Evolutionary conservation across 2,797 vertebrate species (phyloP).

Genomic region (Melanotaenia pygmaea): DNA sequence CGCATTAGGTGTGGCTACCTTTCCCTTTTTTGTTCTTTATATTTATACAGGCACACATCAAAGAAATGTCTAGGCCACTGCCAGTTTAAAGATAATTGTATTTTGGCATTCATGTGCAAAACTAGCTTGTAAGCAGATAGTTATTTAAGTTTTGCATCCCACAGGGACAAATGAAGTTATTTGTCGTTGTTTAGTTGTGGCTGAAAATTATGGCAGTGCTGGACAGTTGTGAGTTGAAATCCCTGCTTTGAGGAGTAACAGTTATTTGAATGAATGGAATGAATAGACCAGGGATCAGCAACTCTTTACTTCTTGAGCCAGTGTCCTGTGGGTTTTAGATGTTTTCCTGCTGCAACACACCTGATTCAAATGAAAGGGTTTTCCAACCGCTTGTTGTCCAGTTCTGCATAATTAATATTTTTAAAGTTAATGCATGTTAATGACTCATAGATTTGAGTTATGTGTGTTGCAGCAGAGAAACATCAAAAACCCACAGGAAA

Average conservation of each 20-base stretch:
- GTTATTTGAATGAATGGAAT: background rate
- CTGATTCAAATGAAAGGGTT: background rate
- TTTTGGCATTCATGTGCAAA: conserved; percentile 1
- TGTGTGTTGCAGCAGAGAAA: background rate
- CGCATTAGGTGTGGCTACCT: conserved; percentile 47
- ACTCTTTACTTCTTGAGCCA: too few species aligned
- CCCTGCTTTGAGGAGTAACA: background rate
- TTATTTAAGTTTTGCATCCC: background rate
- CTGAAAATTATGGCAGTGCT: conserved; percentile 11
- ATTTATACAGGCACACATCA: conserved; percentile 26
- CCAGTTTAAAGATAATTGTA: background rate
- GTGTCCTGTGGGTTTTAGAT: background rate
- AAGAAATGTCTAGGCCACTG: background rate
- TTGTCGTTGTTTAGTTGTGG: conserved; percentile 26
- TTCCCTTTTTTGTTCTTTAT: conserved; percentile 6
- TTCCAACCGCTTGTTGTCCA: background rate
- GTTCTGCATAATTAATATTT: too few species aligned
- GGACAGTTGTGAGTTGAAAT: conserved; percentile 7
- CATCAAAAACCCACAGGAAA: background rate
- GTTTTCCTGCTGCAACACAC: background rate
- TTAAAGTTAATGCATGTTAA: too few species aligned
- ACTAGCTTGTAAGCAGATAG: background rate
- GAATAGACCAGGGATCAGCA: background rate
- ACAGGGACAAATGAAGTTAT: conserved; percentile 21
- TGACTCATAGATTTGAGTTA: background rate